Base-by-base conservation (phyloP, 2,113 vertebrate genomes). In the Cephalopholis sonnerati region DNA sequence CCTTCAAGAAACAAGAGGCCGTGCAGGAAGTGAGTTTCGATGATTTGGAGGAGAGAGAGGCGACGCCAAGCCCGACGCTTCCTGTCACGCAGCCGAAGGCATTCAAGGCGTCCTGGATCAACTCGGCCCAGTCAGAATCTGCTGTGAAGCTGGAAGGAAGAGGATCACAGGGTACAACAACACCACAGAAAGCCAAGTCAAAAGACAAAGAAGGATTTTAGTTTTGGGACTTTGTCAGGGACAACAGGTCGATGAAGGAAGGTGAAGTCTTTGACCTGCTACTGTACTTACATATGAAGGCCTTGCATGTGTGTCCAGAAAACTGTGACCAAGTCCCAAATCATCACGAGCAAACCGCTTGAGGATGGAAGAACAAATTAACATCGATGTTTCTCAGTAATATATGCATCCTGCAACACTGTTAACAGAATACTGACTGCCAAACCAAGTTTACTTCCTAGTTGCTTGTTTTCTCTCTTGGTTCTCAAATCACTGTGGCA, bases 1-100 rank as follows among this genome's bases (percentile, higher is more conserved):
- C 97, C 36, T 98, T 99, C 93, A 98, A 97, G 93, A 99, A 98
- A 84, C 98, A 99, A 73, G 97, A 98, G 78, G 97, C 97, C 0
- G 97, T 99, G 58, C 97, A 97, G 87, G 97, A 99, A 90, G 97
- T 98, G 80, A 97, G 96, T 79, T 96, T 97, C 0, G 97, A 98
- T 0, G 96, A 93, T 0, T 74, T 89, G 48, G 95, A 94, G 0
- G 80, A 93, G 0, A 61, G 77, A 41, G 90, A 92, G 25, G 75
- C 44, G 0, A 82, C 78, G 8, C 66, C 50, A 0, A 87, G 39
- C 66, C 74, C 25, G 5, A 63, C 70, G 0, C 59, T 75, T 50
- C 83, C 89, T 3, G 62, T 54, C 73, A 71, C 74, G 18, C 87
- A 85, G 44, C 74, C 87, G 0, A 87, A 89, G 64, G 16, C 24